Evolutionary conservation across 1,140 invertebrate genomes (phyloP).

Genomic region (Tribolium madens): DNA sequence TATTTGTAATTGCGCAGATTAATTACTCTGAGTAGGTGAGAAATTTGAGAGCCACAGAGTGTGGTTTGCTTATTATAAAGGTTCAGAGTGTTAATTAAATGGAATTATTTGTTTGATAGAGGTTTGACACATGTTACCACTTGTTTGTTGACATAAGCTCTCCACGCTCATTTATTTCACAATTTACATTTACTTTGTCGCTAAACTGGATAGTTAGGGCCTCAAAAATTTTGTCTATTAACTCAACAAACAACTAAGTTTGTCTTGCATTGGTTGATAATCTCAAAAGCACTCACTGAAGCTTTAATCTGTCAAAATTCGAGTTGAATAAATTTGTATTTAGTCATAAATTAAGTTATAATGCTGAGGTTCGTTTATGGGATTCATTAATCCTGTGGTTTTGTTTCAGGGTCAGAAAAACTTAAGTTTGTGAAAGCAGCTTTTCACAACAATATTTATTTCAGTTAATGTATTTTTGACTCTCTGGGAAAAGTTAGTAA

Average conservation of each 20-base stretch:
- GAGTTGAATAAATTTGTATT: background rate
- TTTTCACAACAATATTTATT: background rate
- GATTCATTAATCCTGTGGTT: background rate
- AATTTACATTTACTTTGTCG: background rate
- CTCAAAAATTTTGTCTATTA: background rate
- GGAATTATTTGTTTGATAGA: conserved; percentile 25
- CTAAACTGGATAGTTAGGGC: background rate
- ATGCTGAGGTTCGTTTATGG: background rate
- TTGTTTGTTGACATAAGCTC: background rate
- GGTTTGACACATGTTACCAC: conserved; percentile 7
- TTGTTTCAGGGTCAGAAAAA: background rate
- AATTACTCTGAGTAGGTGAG: conserved; percentile 8
- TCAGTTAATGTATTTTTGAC: background rate
- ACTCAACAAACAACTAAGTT: background rate
- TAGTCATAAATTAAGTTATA: background rate
- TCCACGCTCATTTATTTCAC: background rate
- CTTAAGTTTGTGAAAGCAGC: background rate
- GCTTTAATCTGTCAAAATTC: background rate
- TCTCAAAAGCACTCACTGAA: background rate
- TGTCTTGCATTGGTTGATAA: background rate
- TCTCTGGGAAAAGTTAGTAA: background rate
- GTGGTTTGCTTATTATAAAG: conserved; percentile 20
- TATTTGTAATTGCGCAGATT: background rate
- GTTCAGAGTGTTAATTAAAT: conserved; percentile 14
- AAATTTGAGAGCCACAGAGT: background rate